Percentiles rank a stretch among this genome's conserved stretches.
These are phyloP conservation scores for Aphis craccivora DNA, from an alignment of 1,140 invertebrate species.

Conservation along the genomic window DNA sequence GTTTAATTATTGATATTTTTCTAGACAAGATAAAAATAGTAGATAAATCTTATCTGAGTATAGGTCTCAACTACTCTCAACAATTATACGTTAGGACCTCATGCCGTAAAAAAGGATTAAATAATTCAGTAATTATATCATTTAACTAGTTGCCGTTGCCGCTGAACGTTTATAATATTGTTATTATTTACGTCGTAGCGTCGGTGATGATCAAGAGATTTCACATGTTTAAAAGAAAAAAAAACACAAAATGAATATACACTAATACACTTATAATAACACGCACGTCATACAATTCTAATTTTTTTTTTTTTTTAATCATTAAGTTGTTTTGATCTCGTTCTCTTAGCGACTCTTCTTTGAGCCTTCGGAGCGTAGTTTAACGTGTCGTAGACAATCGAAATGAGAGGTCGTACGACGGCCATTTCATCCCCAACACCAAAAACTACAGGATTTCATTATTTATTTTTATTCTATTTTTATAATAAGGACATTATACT, in stretches of 20 bases:
- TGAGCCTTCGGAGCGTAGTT: neutral
- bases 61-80: neutral
- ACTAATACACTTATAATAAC: neutral
- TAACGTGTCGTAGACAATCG: neutral
- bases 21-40: neutral
- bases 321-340: neutral
- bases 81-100: neutral
- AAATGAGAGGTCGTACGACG: neutral
- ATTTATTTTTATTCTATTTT: slow-evolving; percentile 21
- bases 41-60: no score
- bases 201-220: neutral
- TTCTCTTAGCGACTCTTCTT: neutral
- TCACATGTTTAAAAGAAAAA: neutral
- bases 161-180: no score
- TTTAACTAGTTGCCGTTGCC: no score
- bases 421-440: neutral
- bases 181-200: no score
- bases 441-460: slow-evolving; percentile 20
- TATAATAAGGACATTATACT: slow-evolving; percentile 29
- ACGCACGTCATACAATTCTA: neutral
- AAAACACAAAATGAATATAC: neutral
- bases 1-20: neutral
- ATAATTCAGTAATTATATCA: no score
- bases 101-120: no score
- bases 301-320: neutral